phyloP scores from a whole-genome alignment of 23 tunicate species.

The Clavelina lepadiformis region DNA sequence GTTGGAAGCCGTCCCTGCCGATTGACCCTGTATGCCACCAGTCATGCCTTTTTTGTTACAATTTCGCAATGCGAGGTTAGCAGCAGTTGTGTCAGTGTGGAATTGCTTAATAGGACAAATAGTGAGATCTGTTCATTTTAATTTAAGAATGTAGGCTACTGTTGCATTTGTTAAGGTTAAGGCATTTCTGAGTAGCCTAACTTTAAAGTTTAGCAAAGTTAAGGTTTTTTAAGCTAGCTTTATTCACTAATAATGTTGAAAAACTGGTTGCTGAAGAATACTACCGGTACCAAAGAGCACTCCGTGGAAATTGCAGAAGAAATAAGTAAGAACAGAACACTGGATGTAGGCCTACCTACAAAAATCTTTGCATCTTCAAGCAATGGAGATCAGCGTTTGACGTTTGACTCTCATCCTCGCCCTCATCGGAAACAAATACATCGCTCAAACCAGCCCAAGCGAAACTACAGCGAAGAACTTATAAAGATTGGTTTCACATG shows the following conservation, averaged over 20 bases:
- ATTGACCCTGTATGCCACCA: too few species aligned
- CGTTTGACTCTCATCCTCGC: neutral
- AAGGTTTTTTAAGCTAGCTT: conserved; percentile 1
- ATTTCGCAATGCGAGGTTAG: conserved; percentile 1
- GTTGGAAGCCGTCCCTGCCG: too few species aligned
- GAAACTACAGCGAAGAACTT: conserved; percentile 12
- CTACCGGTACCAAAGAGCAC: neutral
- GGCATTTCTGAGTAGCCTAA: neutral
- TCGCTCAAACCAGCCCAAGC: conserved; percentile 9
- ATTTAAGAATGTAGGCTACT: conserved; percentile 2
- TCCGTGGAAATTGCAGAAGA: conserved; percentile 3
- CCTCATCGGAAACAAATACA: conserved; percentile 7
- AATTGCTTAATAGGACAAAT: conserved; percentile 2
- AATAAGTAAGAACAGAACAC: neutral
- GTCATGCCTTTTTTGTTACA: conserved; percentile 3
- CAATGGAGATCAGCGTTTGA: conserved; percentile 6
- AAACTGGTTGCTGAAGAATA: conserved; percentile 4
- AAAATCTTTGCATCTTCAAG: conserved; percentile 22
- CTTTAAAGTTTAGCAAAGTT: neutral
- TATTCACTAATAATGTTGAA: conserved; percentile 1
- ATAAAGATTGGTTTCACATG: conserved; percentile 25
- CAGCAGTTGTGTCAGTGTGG: conserved; percentile 1
- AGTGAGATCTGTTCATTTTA: conserved; percentile 1
- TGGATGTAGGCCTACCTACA: conserved; percentile 12
- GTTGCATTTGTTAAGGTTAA: neutral